Evolutionary conservation across 2,113 vertebrate species (phyloP), one percentile per base, ranked within the genome.

Genomic region (Tyrannus savana): DNA sequence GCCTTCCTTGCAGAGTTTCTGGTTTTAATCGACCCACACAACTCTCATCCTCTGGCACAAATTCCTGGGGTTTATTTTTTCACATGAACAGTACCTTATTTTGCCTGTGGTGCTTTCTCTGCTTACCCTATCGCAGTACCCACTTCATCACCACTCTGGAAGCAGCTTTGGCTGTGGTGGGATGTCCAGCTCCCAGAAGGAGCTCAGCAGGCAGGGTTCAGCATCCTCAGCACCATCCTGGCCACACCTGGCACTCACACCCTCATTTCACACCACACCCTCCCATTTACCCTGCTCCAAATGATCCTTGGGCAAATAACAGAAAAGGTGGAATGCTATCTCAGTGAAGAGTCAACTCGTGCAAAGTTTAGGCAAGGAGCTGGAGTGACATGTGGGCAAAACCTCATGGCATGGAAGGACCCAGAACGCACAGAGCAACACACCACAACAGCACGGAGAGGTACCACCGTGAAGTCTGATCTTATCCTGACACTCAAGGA

Each of bases 181-280:
- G 66, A 93, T 30, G 21, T 27, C 7, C 2, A 0, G 53, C 27
- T 92, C 30, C 47, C 74, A 87, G 37, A 18, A 66, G 5, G 18
- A 53, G 28, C 50, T 33, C 1, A 0, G 0, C 5, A 6, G 15
- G 0, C 5, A 8, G 12, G 12, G 10, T 11, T 62, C 62, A 59
- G 55, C 60, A 46, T 15, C 71, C 22, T 41, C 18, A 3, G 31
- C 37, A 67, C 46, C 3, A 0, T 15, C 55, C 11, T 5, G 2
- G 21, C 19, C 62, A 67, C 28, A 3, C 66, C 60, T 16, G 50
- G 60, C 74, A 64, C n/a, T 30, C 64, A n/a, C 56, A 52, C 0
- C 35, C 58, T 47, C 23, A 2, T 8, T 50, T 55, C 81, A 55
- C 60, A 64, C 39, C 66, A 63, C 22, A 31, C 24, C 42, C 71